Percentiles rank a stretch among this genome's conserved stretches.
Conservation (phyloP, 53 echinoderm and acorn worm species). For the Mesocentrotus franciscanus region DNA sequence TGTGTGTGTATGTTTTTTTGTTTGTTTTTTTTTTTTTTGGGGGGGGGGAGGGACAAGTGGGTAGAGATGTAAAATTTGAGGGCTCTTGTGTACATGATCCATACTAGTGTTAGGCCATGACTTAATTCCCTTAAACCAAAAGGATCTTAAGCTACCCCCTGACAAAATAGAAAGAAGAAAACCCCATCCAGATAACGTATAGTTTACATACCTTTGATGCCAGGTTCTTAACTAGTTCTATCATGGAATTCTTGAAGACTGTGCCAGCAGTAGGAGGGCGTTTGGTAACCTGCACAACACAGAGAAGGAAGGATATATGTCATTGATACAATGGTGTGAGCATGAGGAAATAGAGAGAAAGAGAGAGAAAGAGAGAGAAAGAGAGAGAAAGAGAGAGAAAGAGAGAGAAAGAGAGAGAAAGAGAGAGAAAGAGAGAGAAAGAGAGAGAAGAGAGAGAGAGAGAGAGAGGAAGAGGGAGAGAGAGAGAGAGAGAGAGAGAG, state of each 20-base stretch:
- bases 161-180: too few species aligned
- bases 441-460: not conserved
- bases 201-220: conserved; percentile 85
- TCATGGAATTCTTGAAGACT: conserved; percentile 99
- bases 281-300: conserved; percentile 85
- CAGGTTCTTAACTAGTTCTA: conserved; percentile 94
- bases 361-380: not conserved
- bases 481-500: too few species aligned
- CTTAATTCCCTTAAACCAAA: too few species aligned
- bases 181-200: not conserved
- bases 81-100: too few species aligned
- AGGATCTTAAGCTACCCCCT: too few species aligned
- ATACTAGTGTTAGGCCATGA: too few species aligned
- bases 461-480: not conserved
- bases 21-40: too few species aligned
- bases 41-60: too few species aligned
- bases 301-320: not conserved
- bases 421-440: not conserved
- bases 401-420: not conserved
- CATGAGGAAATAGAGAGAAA: not conserved
- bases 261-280: conserved; percentile 95
- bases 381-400: too few species aligned
- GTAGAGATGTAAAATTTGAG: too few species aligned
- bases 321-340: not conserved
- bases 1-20: too few species aligned